Conservation (phyloP, 2,797 vertebrate species). For the Melanotaenia trifasciata region DNA sequence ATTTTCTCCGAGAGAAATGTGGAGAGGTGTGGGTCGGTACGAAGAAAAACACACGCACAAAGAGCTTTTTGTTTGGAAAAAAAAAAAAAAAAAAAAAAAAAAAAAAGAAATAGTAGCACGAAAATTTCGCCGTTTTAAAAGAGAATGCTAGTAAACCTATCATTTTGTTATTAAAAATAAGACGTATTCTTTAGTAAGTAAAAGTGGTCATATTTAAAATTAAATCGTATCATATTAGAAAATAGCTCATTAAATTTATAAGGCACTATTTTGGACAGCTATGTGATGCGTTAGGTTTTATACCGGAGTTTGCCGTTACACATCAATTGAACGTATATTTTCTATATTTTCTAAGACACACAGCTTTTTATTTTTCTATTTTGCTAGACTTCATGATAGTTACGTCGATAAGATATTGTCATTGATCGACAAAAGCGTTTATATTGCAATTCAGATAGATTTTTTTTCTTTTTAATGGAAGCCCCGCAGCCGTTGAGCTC, state of each 20-base stretch:
- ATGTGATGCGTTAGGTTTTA: slow-evolving; percentile 23
- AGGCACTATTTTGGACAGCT: slow-evolving; percentile 47
- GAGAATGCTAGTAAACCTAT: accelerated
- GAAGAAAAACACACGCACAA: too few relatives aligned
- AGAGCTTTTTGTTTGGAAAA: too few relatives aligned
- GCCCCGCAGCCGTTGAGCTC: slow-evolving; percentile 5
- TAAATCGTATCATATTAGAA: not conserved
- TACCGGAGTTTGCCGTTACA: not conserved
- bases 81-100: accelerated
- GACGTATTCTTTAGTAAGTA: accelerated
- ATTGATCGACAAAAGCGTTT: too few relatives aligned
- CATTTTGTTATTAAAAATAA: too few relatives aligned
- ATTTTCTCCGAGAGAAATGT: too few relatives aligned
- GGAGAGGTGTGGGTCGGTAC: too few relatives aligned
- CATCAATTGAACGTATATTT: not conserved
- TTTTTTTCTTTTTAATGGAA: not conserved
- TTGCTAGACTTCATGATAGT: accelerated
- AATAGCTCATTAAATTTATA: not conserved
- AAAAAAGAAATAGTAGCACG: not conserved
- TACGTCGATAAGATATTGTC: not conserved
- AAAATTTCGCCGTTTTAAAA: slow-evolving; percentile 49
- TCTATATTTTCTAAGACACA: not conserved
- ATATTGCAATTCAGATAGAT: too few relatives aligned
- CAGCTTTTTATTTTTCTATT: not conserved
- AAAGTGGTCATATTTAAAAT: not conserved